These are phyloP conservation scores for Lonchura striata DNA, from an alignment of 2,113 vertebrate genomes.

Conservation along the genomic window DNA sequence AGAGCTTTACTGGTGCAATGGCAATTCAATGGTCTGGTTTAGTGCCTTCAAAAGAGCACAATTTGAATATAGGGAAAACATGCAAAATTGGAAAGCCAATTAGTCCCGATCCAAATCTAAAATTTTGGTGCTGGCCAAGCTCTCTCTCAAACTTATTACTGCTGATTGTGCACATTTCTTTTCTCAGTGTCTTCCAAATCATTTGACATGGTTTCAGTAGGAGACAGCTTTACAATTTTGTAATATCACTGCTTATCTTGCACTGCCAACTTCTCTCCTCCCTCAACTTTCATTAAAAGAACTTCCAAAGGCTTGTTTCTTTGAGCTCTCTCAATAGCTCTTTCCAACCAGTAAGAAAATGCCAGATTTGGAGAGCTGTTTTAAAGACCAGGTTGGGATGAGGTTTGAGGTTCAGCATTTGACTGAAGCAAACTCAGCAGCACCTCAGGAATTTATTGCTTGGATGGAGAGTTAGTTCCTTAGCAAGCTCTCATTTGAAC, in stretches of 20 bases:
- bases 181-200: background rate
- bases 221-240: background rate
- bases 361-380: background rate
- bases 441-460: slow-evolving; percentile 5
- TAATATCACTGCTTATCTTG: slow-evolving; percentile 26
- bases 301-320: background rate
- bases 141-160: background rate
- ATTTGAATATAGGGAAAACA: background rate
- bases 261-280: slow-evolving; percentile 2
- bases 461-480: background rate
- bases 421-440: background rate
- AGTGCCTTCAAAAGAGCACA: background rate
- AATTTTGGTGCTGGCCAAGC: background rate
- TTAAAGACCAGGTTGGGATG: background rate
- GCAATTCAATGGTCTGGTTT: background rate
- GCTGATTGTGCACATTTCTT: slow-evolving; percentile 28
- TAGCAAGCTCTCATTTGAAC: background rate
- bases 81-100: background rate
- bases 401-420: background rate
- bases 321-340: background rate
- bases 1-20: background rate
- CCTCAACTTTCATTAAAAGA: background rate
- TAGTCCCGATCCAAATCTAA: background rate
- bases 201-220: background rate
- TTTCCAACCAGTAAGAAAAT: background rate